Evolutionary conservation across 2,888 invertebrate genomes (phyloP).

Genomic region (Orthonychiurus folsomi): DNA sequence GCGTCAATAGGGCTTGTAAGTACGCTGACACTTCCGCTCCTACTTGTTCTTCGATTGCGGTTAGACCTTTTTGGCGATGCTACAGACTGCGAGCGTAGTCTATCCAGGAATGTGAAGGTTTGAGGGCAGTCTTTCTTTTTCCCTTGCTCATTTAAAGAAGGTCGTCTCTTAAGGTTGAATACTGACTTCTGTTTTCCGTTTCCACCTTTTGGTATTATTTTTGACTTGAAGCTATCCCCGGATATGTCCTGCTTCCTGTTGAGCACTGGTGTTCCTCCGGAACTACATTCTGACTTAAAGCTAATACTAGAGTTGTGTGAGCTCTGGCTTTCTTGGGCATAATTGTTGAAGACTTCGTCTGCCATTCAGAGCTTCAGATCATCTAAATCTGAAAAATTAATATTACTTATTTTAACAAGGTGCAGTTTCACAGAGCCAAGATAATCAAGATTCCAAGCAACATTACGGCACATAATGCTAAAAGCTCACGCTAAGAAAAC

Average conservation of each 20-base stretch:
- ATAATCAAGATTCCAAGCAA: too few species aligned
- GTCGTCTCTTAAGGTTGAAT: background rate
- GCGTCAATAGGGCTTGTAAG: slow-evolving; percentile 31
- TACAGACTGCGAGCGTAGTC: background rate
- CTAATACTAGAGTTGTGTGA: background rate
- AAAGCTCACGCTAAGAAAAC: too few species aligned
- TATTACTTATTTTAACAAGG: too few species aligned
- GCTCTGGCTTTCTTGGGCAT: background rate
- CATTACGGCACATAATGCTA: too few species aligned
- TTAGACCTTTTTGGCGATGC: background rate
- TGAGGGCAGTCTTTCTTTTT: too few species aligned
- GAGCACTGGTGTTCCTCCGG: too few species aligned
- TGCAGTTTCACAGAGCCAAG: too few species aligned
- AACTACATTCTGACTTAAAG: background rate
- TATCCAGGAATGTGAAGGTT: background rate
- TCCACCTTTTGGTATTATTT: background rate
- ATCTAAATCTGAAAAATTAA: too few species aligned
- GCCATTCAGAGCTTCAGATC: background rate
- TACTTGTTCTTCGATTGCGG: slow-evolving; percentile 19
- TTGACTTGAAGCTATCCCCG: background rate
- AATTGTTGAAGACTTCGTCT: background rate
- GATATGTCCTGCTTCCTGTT: too few species aligned
- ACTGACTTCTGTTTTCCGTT: background rate
- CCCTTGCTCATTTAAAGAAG: background rate
- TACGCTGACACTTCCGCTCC: slow-evolving; percentile 20